Evolutionary conservation across 2,113 vertebrate species (phyloP).

Genomic region (Carassius auratus): DNA sequence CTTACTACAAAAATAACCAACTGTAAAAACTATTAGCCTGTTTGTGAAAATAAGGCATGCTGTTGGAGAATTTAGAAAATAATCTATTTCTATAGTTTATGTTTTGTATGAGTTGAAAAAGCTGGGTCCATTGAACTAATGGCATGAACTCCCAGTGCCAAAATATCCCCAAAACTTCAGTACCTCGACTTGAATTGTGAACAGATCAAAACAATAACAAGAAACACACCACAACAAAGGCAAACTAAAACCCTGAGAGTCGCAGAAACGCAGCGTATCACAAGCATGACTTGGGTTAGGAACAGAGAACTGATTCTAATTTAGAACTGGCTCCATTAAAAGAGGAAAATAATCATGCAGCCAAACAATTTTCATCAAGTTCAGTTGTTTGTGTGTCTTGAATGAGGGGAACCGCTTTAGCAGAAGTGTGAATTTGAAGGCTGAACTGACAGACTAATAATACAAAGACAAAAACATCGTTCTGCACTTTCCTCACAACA

Average conservation of each 20-base stretch:
- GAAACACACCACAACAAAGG: no score
- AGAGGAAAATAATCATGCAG: neutral
- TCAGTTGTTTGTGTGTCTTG: neutral
- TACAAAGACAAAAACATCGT: constrained; percentile 2
- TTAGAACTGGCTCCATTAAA: neutral
- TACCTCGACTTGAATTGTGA: neutral
- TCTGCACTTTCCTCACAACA: neutral
- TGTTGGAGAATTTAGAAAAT: neutral
- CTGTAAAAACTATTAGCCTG: neutral
- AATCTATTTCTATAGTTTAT: neutral
- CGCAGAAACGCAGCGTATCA: neutral
- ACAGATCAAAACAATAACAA: no score
- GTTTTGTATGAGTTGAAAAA: neutral
- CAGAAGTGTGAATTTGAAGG: neutral
- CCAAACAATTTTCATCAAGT: neutral
- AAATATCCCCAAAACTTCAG: neutral
- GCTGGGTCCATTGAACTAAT: neutral
- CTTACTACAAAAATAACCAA: neutral
- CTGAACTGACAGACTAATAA: neutral
- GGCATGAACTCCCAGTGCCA: no score
- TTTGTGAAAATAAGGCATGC: neutral
- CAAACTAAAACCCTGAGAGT: neutral
- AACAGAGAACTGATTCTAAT: neutral
- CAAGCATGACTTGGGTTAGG: neutral
- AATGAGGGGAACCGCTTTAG: neutral